Base-by-base conservation (phyloP, 2,888 invertebrate genomes). In the Watsonalla binaria region DNA sequence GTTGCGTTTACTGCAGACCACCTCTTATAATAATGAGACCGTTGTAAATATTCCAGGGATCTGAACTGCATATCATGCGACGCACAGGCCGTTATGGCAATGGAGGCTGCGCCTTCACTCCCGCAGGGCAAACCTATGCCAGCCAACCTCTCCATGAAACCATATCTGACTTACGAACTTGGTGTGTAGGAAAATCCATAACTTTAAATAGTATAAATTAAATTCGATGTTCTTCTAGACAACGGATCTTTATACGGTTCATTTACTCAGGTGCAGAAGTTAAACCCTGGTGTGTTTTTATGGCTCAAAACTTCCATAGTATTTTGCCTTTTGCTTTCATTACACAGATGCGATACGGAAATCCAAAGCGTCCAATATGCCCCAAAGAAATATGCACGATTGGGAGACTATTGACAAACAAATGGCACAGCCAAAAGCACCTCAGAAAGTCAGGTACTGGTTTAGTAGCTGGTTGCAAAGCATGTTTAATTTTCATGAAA, bases 41-140 rank as follows among this genome's bases (percentile, higher is more conserved):
- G n/a, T 24, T 24, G 24, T 24, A 46, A 2, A 52, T 48, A 49
- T 54, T 48, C 14, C 62, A 94, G 94, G 66, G 93, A 95, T 63
- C 92, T 96, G 13, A 94, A 94, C 63, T 96, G 96, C 71, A 92
- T 96, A 68, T 95, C 95, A 0, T 96, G 96, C 69, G 95, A 96
- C 66, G 94, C 94, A 42, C 92, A 94, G 34, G 95, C 94, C 0
- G 92, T 94, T 5, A 96, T 96, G 95, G 82, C 86, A 24, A 92
- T 91, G 73, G 91, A 93, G 13, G 88, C 93, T 45, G 77, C 85
- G 33, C 42, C 42, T 11, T 42, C 42, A 5, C 70, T 89, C 0
- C 70, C 90, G 0, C 70, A 91, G 51, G 80, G 84, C 35, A 90
- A 91, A 6, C 84, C 92, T 0, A 68, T 94, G 60, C 92, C 93